Conservation (phyloP, 2,113 vertebrate genomes). For the Murina feae region DNA sequence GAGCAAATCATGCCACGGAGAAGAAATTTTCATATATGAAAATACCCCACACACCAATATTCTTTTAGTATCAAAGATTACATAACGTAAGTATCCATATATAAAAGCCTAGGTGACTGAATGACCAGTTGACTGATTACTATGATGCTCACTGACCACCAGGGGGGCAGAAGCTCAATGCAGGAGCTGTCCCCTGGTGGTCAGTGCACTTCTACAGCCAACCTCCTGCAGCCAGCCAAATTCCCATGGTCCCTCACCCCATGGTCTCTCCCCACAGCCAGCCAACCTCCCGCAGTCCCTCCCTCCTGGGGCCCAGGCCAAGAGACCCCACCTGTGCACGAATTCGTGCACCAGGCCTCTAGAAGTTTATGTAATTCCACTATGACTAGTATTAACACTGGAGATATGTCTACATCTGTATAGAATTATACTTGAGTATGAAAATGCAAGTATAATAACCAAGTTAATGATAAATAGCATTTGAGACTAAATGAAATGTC, state of each 20-base stretch:
- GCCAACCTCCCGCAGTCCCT: no score
- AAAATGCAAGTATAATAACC: background rate
- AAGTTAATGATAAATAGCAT: background rate
- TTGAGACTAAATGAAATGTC: background rate
- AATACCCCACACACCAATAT: background rate
- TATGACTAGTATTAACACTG: background rate
- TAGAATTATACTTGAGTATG: background rate
- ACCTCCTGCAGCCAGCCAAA: no score
- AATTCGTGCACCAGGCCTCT: no score
- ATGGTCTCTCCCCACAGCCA: no score
- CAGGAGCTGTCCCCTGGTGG: no score
- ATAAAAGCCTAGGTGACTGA: no score
- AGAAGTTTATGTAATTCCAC: background rate
- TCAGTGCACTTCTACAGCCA: no score
- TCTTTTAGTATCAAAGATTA: background rate
- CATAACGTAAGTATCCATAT: background rate
- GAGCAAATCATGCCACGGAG: background rate
- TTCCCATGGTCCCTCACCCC: no score
- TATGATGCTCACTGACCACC: no score
- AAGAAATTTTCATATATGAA: background rate
- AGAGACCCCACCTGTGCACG: no score
- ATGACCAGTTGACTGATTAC: fast-evolving
- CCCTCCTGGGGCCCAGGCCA: no score
- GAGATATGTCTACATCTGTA: background rate
- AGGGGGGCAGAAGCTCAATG: no score